Evolutionary conservation across 2,888 invertebrate genomes (phyloP).

Genomic region (Temnothorax unifasciatus): DNA sequence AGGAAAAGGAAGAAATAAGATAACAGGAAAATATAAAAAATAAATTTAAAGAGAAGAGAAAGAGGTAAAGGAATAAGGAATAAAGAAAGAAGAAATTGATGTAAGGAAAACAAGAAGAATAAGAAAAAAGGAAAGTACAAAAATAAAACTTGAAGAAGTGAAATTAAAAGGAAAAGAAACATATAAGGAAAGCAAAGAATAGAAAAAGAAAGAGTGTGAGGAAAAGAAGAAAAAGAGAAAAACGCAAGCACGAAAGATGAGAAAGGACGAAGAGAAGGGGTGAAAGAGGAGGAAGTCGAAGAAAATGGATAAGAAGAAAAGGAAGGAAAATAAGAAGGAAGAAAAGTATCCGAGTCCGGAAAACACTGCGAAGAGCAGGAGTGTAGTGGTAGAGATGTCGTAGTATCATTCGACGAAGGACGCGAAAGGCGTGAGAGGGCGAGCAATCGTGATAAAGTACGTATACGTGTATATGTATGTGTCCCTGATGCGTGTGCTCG

Average conservation of each 20-base stretch:
- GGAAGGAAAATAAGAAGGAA: neutral
- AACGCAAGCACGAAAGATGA: too few relatives aligned
- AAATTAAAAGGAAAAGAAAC: slow-evolving; percentile 2
- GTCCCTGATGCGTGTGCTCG: slow-evolving; percentile 45
- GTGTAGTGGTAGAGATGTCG: neutral
- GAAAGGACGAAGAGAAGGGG: neutral
- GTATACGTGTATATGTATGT: slow-evolving; percentile 22
- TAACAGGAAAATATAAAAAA: neutral
- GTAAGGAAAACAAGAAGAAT: neutral
- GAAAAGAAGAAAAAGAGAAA: too few relatives aligned
- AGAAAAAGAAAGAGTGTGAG: neutral
- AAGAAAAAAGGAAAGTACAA: slow-evolving; percentile 13
- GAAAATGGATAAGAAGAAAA: neutral
- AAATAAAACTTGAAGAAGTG: neutral
- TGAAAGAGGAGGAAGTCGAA: neutral
- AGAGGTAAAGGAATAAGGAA: neutral
- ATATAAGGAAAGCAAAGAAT: neutral
- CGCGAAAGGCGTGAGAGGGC: slow-evolving; percentile 30
- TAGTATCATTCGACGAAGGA: slow-evolving; percentile 32
- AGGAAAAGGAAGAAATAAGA: slow-evolving; percentile 3
- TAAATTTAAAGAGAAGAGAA: neutral
- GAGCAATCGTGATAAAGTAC: slow-evolving; percentile 57
- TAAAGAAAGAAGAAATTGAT: neutral
- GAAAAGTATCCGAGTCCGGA: neutral
- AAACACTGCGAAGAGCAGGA: neutral